Conservation (phyloP, 2,797 vertebrate genomes). For the Euthynnus affinis region DNA sequence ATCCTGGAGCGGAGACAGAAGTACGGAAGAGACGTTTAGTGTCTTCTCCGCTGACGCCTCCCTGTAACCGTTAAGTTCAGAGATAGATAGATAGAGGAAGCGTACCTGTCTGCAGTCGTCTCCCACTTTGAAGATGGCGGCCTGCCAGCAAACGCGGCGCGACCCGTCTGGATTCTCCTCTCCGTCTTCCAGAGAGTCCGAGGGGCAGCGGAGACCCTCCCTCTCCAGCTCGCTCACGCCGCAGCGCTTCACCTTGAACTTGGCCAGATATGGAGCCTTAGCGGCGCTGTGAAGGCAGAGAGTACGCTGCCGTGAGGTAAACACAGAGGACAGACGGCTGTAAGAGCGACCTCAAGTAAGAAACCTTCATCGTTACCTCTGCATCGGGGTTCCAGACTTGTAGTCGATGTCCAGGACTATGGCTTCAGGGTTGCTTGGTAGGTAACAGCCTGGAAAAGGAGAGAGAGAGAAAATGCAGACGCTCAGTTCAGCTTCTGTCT, state of each 20-base stretch:
- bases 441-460: conserved; percentile 90
- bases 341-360: too few relatives aligned
- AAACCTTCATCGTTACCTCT: too few relatives aligned
- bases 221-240: conserved; percentile 97
- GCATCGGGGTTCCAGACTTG: conserved; percentile 98
- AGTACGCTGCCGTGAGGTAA: not conserved
- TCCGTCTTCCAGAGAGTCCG: conserved; percentile 87
- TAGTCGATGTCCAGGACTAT: conserved; percentile 98
- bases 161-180: conserved; percentile 87
- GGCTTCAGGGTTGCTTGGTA: conserved; percentile 98
- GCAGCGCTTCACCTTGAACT: conserved; percentile 97
- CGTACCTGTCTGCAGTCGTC: conserved; percentile 97
- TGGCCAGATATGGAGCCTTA: conserved; percentile 97
- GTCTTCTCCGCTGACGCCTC: not conserved
- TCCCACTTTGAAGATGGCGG: conserved; percentile 99
- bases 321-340: too few relatives aligned
- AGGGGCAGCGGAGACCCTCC: conserved; percentile 92
- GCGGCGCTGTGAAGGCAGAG: conserved; percentile 87
- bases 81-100: too few relatives aligned
- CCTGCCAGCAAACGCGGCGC: conserved; percentile 93
- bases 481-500: too few relatives aligned
- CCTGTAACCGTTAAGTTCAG: not conserved
- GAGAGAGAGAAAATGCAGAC: too few relatives aligned
- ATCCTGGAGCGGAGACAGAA: conserved; percentile 85
- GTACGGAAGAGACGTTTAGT: not conserved